Base-by-base conservation (phyloP, 1,140 invertebrate genomes). In the Trachymyrmex septentrionalis region DNA sequence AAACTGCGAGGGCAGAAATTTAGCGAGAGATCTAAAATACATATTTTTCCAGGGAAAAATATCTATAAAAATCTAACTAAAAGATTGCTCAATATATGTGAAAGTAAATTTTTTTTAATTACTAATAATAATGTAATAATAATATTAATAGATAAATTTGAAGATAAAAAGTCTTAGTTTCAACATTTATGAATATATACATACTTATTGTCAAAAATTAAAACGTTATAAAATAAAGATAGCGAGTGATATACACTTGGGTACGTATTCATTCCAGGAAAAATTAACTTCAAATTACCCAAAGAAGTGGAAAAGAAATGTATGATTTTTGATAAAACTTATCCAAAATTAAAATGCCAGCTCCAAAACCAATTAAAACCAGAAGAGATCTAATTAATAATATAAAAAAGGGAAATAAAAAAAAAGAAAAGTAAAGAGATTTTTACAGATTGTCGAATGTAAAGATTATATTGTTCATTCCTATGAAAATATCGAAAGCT, bases 401-500 rank as follows among this genome's bases (percentile, higher is more conserved):
- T 34, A 55, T 2, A 30, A 6, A 30, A 63, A 5, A 48, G 14
- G 24, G 44, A 21, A 2, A 66, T 50, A 9, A 27, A 14, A 3
- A n/a, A 57, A n/a, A n/a, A n/a, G n/a, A n/a, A n/a, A n/a, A n/a
- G n/a, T n/a, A n/a, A n/a, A n/a, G n/a, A 57, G n/a, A 21, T 57
- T 55, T 30, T 21, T 34, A 75, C 4, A 38, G 3, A 12, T 81
- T 10, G 14, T 55, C 44, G 24, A 71, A 4, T 57, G 10, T 53
- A 14, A 66, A 66, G 6, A 19, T 44, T 76, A 55, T 24, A 69
- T 44, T 27, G 6, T 14, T 71, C 9, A 1, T 72, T 27, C 9
- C 30, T 57, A 81, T 48, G 16, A 16, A 57, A 81, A 81, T 27
- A 48, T 66, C 24, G 34, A 82, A 82, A 57, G 6, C 2, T 71